Evolutionary conservation across 2,888 invertebrate species (phyloP).

Genomic region (Trichopoda pennipes): DNA sequence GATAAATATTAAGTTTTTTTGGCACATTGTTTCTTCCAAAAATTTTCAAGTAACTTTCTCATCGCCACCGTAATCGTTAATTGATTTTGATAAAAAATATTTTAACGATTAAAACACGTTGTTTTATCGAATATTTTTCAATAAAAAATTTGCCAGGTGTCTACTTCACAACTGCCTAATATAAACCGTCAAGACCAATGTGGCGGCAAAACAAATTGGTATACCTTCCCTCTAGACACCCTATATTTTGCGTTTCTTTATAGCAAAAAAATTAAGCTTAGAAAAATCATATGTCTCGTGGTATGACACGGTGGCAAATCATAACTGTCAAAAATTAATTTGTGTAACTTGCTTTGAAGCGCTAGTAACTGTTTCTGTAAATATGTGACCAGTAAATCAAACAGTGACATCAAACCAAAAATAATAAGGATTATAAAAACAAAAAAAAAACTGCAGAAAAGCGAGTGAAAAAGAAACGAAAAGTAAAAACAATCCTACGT

Average conservation of each 20-base stretch:
- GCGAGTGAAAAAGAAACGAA: background rate
- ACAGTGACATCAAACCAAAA: conserved; percentile 34
- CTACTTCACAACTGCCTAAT: no score
- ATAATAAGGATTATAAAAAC: background rate
- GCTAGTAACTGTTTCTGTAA: background rate
- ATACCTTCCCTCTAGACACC: no score
- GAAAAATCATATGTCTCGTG: background rate
- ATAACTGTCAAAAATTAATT: conserved; percentile 31
- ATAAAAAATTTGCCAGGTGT: no score
- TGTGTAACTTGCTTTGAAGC: background rate
- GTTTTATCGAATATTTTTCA: no score
- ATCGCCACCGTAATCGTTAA: no score
- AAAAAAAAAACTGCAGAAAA: background rate
- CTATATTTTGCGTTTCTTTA: background rate
- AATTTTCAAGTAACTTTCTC: no score
- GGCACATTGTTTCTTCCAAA: no score
- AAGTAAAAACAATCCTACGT: conserved; percentile 45
- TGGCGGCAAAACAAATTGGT: no score
- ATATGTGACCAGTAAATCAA: conserved; percentile 26
- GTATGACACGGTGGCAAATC: background rate
- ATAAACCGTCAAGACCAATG: no score
- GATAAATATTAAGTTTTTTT: no score
- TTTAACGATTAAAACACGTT: no score
- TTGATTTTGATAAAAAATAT: no score
- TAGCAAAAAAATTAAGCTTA: background rate